Percentiles rank a stretch among this genome's conserved stretches.
Conservation (phyloP, 2,888 invertebrate species). For the Dascillus cervinus region DNA sequence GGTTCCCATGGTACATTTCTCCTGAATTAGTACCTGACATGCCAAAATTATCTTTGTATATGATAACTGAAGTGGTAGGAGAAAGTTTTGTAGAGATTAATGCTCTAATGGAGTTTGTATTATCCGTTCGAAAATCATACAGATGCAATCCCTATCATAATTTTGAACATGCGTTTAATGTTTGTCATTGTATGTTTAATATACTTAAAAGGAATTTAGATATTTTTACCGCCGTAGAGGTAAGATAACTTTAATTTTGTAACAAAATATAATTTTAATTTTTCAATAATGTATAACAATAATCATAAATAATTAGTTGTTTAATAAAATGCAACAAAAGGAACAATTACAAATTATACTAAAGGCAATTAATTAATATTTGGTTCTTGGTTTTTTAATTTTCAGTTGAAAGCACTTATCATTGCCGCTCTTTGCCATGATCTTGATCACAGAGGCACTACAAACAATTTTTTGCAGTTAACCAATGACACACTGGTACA, state of each 20-base stretch:
- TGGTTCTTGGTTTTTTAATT: constrained; percentile 10
- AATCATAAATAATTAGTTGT: no score
- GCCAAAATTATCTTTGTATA: constrained; percentile 47
- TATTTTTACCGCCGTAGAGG: constrained; percentile 46
- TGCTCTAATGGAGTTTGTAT: constrained; percentile 43
- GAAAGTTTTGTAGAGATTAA: constrained; percentile 39
- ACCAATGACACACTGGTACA: constrained; percentile 47
- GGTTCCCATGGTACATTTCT: constrained; percentile 49
- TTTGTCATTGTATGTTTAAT: constrained; percentile 53
- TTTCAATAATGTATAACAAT: no score
- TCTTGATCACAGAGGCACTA: constrained; percentile 54
- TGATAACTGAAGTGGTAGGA: constrained; percentile 47
- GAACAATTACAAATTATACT: no score
- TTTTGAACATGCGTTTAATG: constrained; percentile 56
- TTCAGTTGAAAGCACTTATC: constrained; percentile 48
- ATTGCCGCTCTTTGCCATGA: constrained; percentile 55
- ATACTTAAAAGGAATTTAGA: constrained; percentile 46
- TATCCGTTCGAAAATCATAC: constrained; percentile 46
- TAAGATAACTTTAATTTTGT: no score
- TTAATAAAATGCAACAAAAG: no score
- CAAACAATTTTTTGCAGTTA: constrained; percentile 52
- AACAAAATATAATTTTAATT: no score
- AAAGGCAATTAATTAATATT: no score
- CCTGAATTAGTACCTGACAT: constrained; percentile 45
- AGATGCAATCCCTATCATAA: constrained; percentile 54